Base-by-base conservation (phyloP, 2,888 invertebrate genomes). In the Smittia aterrima region DNA sequence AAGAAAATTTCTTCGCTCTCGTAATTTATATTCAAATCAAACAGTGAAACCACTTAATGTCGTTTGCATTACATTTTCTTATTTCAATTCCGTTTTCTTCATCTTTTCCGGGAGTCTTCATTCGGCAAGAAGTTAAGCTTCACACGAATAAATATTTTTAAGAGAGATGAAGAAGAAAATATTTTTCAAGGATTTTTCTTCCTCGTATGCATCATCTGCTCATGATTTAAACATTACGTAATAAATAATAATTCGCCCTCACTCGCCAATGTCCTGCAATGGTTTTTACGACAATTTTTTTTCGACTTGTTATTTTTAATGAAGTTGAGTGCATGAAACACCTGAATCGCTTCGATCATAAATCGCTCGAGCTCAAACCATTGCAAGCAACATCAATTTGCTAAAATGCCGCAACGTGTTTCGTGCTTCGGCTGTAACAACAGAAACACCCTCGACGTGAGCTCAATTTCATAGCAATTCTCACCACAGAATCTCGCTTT, bases 11-110 rank as follows among this genome's bases (percentile, higher is more conserved):
- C 54, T 70, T 24, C n/a, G 18, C 53, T 54, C 32, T 62, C 24
- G 74, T 66, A 74, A 74, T 74, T 74, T 74, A 74, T 74, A 74
- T 74, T 74, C 74, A 74, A 66, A 74, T 74, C 74, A 67, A 68
- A 74, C 58, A 66, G 66, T 11, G 62, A 74, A 74, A 58, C 74
- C 74, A 74, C 74, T 74, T 67, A 74, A 74, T 68, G 74, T 74
- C 74, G 66, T 58, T 68, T 74, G 32, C 74, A 7, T 18, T 22
- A 58, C 53, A 67, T 67, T 20, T 38, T 40, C 67, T 1, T 40
- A 2, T 18, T 40, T 67, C 22, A 11, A 22, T 20, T 62, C 32
- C 32, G 13, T 20, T 62, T 62, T 62, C 66, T 25, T 16, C 66
- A 9, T 66, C 11, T 16, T 16, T 27, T 66, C 38, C 66, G 11